Conservation (phyloP, 2,797 vertebrate species). For the Sebastes taczanowskii region DNA sequence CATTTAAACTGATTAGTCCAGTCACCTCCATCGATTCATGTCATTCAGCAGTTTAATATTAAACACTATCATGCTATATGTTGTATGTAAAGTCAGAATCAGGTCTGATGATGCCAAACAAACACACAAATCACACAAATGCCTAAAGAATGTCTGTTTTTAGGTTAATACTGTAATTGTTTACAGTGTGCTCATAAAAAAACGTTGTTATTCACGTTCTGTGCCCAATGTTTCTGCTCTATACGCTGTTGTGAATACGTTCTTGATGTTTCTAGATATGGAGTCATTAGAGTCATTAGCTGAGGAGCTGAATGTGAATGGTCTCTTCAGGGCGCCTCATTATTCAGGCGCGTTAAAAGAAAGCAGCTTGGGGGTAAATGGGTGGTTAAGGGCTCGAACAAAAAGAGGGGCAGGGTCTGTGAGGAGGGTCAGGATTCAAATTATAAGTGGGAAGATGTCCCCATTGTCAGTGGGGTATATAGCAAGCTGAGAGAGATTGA, state of each 20-base stretch:
- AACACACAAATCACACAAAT: no score
- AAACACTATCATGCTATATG: neutral
- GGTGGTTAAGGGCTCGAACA: conserved; percentile 72
- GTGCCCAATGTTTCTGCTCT: neutral
- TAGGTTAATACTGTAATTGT: no score
- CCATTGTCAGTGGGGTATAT: conserved; percentile 74
- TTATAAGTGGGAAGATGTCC: conserved; percentile 70
- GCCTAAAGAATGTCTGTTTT: neutral
- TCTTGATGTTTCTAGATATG: conserved; percentile 67
- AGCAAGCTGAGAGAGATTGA: conserved; percentile 24
- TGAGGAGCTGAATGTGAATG: conserved; percentile 79
- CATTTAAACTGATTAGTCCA: neutral
- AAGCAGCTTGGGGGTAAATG: conserved; percentile 73
- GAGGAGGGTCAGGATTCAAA: conserved; percentile 71
- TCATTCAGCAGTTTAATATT: neutral
- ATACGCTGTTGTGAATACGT: conserved; percentile 47
- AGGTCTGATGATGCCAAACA: no score
- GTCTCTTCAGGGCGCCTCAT: conserved; percentile 79
- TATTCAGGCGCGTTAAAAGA: conserved; percentile 81
- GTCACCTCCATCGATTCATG: neutral
- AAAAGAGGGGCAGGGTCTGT: conserved; percentile 77
- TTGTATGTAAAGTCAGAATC: no score
- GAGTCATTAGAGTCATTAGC: conserved; percentile 83
- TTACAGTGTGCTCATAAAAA: neutral
- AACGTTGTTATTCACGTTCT: conserved; percentile 6